Evolutionary conservation across 2,888 invertebrate species (phyloP), one percentile per base, ranked within the genome.

Genomic region (Sphecodes monilicornis): DNA sequence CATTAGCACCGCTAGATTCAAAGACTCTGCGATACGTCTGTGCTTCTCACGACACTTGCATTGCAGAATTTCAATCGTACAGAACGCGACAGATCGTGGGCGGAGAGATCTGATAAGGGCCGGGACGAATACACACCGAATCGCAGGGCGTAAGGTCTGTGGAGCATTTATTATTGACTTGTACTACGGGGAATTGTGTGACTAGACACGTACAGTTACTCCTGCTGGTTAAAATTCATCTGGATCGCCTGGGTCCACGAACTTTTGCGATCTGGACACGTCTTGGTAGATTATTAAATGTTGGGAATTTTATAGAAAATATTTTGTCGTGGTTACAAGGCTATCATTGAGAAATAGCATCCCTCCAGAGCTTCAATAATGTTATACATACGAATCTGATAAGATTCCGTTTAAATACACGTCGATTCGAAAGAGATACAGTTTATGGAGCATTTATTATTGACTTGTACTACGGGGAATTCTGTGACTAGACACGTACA

Each of bases 1-100:
- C 78, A 83, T 82, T 82, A 81, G 76, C 68, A n/a, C n/a, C n/a
- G n/a, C n/a, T n/a, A 5, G 13, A 36, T 68, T 68, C 36, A 39
- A 39, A 39, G 36, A 39, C 8, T 39, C 22, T 5, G n/a, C 11
- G n/a, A 36, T 4, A 13, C n/a, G 22, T 39, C 39, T 22, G 5
- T 8, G 64, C 18, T 66, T 18, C 18, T 36, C 18, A 22, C 10
- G 32, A 66, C 32, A 36, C 10, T 0, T 10, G 18, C 10, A 3
- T 36, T 22, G 3, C 11, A n/a, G 39, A 36, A 70, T 46, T 32
- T 70, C 29, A 18, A 46, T 4, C n/a, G n/a, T 39, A 11, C 32
- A 10, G 8, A 29, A 64, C 32, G 1, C 18, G 4, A 18, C 8
- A 10, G 64, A 64, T 8, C 18, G 22, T 3, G 26, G 16, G 16